These are phyloP conservation scores for Neomorphus geoffroyi DNA, from an alignment of 2,797 vertebrate genomes.

Conservation along the genomic window DNA sequence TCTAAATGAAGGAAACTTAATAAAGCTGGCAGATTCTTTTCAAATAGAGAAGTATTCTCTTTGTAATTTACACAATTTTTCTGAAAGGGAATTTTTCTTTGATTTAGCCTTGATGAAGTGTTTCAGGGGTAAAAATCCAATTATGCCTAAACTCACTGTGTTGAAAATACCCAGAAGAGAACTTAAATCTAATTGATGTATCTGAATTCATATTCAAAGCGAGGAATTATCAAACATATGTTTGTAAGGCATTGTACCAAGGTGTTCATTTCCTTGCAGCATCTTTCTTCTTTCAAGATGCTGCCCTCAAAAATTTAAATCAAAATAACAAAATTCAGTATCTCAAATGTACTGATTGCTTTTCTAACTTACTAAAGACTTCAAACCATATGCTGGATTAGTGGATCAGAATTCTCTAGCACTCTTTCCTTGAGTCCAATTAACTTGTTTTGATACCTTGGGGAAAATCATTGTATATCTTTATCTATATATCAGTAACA, in stretches of 20 bases:
- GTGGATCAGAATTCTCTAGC: not conserved
- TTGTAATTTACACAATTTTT: slow-evolving; percentile 33
- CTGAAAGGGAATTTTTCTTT: slow-evolving; percentile 49
- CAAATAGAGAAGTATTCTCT: slow-evolving; percentile 34
- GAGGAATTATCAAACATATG: slow-evolving; percentile 45
- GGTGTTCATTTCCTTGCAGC: slow-evolving; percentile 34
- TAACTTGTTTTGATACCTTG: not conserved
- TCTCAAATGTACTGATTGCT: slow-evolving; percentile 15
- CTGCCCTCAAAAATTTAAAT: slow-evolving; percentile 23
- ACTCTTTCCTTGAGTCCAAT: not conserved
- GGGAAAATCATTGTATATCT: not conserved
- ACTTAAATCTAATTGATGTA: slow-evolving; percentile 49
- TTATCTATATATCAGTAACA: not conserved
- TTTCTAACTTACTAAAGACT: not conserved
- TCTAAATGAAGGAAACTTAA: slow-evolving; percentile 44
- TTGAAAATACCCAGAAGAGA: slow-evolving; percentile 62
- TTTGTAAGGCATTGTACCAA: slow-evolving; percentile 10
- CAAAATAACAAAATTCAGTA: slow-evolving; percentile 16
- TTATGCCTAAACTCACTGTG: slow-evolving; percentile 51
- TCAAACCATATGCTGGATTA: not conserved
- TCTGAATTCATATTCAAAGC: slow-evolving; percentile 63
- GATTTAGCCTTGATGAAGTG: slow-evolving; percentile 64
- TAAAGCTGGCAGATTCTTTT: slow-evolving; percentile 38
- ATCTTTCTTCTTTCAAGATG: slow-evolving; percentile 54
- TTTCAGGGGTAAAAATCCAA: slow-evolving; percentile 56